These are phyloP conservation scores for Nymphalis polychloros DNA, from an alignment of 2,888 invertebrate genomes.

Conservation along the genomic window DNA sequence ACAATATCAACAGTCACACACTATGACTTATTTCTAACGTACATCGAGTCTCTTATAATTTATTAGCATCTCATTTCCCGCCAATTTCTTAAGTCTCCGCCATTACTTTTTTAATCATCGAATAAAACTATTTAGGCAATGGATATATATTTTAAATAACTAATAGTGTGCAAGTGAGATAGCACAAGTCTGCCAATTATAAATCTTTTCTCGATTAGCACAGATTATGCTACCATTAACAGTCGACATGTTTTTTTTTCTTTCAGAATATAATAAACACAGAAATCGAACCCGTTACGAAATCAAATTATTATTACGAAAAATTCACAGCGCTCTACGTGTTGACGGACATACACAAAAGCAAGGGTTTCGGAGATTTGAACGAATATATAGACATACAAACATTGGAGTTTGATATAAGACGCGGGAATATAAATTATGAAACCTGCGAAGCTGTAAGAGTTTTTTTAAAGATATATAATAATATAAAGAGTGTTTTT, in stretches of 20 bases:
- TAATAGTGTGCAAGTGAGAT: no score
- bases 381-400: constrained; percentile 34
- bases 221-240: background rate
- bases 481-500: no score
- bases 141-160: no score
- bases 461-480: constrained; percentile 3
- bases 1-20: no score
- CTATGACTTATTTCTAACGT: no score
- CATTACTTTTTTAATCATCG: no score
- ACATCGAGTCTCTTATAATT: no score
- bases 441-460: constrained; percentile 49
- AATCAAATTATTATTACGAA: constrained; percentile 22
- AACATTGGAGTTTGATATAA: constrained; percentile 41
- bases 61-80: no score
- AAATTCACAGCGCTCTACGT: constrained; percentile 43
- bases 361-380: constrained; percentile 11
- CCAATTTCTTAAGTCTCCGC: no score
- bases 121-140: no score
- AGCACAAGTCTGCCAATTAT: no score
- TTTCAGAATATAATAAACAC: constrained; percentile 35
- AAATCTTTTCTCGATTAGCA: no score
- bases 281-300: constrained; percentile 22
- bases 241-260: constrained; percentile 11
- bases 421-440: constrained; percentile 37
- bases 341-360: constrained; percentile 17